Conservation (phyloP, 2,113 vertebrate genomes). For the Sterrhoptilus dennistouni region DNA sequence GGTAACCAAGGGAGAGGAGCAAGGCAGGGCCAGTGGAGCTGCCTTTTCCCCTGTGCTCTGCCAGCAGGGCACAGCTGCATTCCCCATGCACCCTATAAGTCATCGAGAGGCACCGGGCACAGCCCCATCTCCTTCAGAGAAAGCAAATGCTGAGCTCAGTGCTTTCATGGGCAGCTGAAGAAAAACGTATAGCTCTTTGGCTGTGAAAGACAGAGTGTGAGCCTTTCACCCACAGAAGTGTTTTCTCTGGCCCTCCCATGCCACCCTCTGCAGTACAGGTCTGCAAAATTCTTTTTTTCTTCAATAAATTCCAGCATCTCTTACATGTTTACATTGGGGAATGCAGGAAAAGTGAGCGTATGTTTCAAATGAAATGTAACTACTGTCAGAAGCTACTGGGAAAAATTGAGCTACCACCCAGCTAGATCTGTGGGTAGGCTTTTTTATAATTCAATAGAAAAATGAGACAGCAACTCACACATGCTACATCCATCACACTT, state of each 20-base stretch:
- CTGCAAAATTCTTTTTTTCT: constrained; percentile 30
- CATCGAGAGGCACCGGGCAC: not conserved
- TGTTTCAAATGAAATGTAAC: constrained; percentile 63
- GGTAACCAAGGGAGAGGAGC: not conserved
- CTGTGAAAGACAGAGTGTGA: not conserved
- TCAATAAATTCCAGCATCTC: constrained; percentile 37
- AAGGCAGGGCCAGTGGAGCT: not conserved
- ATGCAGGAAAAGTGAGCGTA: constrained; percentile 19
- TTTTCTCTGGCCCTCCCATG: constrained; percentile 37
- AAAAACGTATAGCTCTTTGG: not conserved
- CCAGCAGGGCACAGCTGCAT: not conserved
- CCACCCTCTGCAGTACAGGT: not conserved
- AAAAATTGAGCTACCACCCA: constrained; percentile 48
- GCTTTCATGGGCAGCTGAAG: not conserved
- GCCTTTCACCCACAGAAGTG: not conserved
- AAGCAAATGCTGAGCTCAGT: not conserved
- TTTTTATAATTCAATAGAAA: constrained; percentile 54
- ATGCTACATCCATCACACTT: constrained; percentile 49
- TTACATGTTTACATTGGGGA: constrained; percentile 35
- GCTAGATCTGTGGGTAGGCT: not conserved
- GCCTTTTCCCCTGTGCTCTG: not conserved
- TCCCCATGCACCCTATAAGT: not conserved
- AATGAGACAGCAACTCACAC: constrained; percentile 44
- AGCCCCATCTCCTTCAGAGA: not conserved
- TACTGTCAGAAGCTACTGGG: constrained; percentile 49